phyloP scores from a whole-genome alignment of 2,888 invertebrate species.

The Epinotia demarniana region DNA sequence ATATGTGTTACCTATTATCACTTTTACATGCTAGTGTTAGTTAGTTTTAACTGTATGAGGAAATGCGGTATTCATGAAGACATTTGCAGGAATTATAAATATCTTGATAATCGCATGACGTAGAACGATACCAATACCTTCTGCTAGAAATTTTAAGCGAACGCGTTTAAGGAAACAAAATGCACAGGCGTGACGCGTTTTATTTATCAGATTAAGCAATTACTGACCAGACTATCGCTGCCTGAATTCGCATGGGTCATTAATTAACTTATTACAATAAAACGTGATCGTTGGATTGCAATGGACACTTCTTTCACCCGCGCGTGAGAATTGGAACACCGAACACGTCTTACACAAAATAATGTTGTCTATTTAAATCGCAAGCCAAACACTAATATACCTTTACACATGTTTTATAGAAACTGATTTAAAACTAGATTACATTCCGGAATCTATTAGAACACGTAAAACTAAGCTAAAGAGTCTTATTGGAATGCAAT shows the following conservation, averaged over 20 bases:
- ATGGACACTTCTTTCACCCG: conserved; percentile 60
- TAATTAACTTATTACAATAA: conserved; percentile 36
- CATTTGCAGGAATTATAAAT: not conserved
- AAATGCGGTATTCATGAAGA: conserved; percentile 6
- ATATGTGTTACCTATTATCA: not conserved
- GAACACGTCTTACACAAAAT: conserved; percentile 62
- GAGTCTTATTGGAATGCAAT: conserved; percentile 21
- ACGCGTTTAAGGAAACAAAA: conserved; percentile 13
- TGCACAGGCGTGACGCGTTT: not conserved
- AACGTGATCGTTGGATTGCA: conserved; percentile 48
- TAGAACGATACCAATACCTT: not conserved
- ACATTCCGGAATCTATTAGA: not conserved
- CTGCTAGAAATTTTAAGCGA: conserved; percentile 3
- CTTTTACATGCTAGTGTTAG: not conserved
- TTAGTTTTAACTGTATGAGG: not conserved
- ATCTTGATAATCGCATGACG: not conserved
- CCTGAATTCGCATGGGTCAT: conserved; percentile 32
- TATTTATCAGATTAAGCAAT: conserved; percentile 14
- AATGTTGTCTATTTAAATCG: conserved; percentile 43
- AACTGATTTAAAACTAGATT: conserved; percentile 33
- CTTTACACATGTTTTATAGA: conserved; percentile 23
- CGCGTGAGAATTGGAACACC: conserved; percentile 70
- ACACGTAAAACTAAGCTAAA: not conserved
- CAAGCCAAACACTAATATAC: conserved; percentile 47
- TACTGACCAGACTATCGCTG: conserved; percentile 9